Percentiles rank a stretch among this genome's conserved stretches.
Evolutionary conservation across 2,113 vertebrate genomes (phyloP).

Genomic region (Pelmatolapia mariae): DNA sequence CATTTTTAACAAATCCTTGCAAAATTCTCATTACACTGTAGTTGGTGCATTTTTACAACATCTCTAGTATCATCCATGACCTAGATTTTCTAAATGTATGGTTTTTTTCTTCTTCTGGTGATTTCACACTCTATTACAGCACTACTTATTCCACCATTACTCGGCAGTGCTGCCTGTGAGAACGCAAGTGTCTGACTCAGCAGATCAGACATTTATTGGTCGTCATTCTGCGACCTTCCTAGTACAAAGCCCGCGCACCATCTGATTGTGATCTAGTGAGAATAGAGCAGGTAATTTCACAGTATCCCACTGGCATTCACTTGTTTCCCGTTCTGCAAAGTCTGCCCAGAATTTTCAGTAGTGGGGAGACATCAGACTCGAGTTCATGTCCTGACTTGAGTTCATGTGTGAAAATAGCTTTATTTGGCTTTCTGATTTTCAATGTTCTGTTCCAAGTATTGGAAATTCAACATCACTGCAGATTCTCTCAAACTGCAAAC

Average conservation of each 20-base stretch:
- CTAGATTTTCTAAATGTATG: neutral
- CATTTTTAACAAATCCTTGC: neutral
- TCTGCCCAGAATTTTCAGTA: neutral
- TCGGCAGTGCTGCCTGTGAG: neutral
- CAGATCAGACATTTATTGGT: neutral
- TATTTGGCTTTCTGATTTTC: neutral
- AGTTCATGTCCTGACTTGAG: neutral
- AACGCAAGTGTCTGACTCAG: neutral
- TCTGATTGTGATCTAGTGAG: neutral
- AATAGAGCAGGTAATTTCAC: neutral
- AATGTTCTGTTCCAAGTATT: neutral
- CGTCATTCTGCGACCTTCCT: neutral
- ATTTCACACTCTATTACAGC: neutral
- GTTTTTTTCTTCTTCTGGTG: neutral
- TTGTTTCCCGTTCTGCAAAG: neutral
- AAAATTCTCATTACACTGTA: neutral
- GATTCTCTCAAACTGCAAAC: neutral
- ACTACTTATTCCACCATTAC: neutral
- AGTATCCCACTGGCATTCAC: neutral
- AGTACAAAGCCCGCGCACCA: neutral
- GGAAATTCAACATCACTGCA: neutral
- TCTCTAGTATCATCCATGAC: neutral
- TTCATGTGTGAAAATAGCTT: neutral
- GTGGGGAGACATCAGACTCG: neutral
- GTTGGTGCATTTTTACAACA: neutral